phyloP scores from a whole-genome alignment of 2,113 vertebrate genomes.

The Mastomys coucha region DNA sequence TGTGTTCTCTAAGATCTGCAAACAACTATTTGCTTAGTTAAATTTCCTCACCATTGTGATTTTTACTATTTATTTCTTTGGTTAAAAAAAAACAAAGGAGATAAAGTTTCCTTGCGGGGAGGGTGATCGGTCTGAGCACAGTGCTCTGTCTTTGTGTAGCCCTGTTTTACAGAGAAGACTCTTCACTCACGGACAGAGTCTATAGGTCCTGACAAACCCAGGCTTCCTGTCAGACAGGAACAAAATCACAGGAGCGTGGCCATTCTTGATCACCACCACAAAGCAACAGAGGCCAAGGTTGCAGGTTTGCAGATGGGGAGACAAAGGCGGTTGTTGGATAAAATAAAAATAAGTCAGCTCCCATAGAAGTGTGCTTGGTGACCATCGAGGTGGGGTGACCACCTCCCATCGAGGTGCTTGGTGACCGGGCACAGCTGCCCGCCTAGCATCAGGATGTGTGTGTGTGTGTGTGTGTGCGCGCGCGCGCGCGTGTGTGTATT shows the following conservation, averaged over 20 bases:
- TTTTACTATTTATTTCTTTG: not conserved
- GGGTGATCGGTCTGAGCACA: not conserved
- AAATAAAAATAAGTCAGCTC: not conserved
- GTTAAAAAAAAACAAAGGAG: not conserved
- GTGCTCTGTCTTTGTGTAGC: no score
- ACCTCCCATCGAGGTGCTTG: not conserved
- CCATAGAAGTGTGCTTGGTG: fast-evolving
- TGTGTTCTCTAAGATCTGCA: not conserved
- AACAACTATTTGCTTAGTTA: no score
- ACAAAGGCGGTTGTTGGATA: not conserved
- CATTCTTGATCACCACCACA: fast-evolving
- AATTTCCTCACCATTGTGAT: not conserved
- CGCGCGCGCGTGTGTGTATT: no score
- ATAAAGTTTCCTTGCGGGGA: fast-evolving
- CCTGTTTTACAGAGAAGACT: fast-evolving
- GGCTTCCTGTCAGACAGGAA: not conserved
- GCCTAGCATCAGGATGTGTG: no score
- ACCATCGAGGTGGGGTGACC: no score
- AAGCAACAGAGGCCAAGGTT: fast-evolving
- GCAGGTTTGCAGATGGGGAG: not conserved
- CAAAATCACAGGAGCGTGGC: fast-evolving
- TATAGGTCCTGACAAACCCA: not conserved
- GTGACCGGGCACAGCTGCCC: fast-evolving
- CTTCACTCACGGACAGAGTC: fast-evolving
- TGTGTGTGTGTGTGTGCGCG: no score